Conservation (phyloP, 2,888 invertebrate genomes). For the Leptopilina myrica region DNA sequence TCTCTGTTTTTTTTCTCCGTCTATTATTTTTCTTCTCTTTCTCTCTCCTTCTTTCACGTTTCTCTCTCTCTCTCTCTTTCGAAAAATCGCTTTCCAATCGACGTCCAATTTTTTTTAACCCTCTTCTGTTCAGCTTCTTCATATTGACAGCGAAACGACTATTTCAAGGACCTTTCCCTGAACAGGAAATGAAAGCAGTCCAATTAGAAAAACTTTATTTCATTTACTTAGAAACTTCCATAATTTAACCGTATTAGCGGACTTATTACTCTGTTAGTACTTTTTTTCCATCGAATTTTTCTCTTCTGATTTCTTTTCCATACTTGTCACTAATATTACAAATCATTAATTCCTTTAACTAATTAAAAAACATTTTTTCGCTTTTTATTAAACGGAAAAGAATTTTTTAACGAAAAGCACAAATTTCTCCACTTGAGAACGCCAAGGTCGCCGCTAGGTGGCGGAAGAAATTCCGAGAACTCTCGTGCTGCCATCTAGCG, state of each 20-base stretch:
- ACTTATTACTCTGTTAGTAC: not conserved
- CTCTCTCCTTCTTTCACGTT: slow-evolving; percentile 44
- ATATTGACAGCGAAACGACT: slow-evolving; percentile 25
- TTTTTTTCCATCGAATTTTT: too few species aligned
- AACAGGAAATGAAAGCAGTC: slow-evolving; percentile 1
- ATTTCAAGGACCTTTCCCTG: slow-evolving; percentile 21
- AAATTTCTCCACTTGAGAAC: too few species aligned
- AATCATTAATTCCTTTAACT: too few species aligned
- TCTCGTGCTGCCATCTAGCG: too few species aligned
- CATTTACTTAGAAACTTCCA: not conserved
- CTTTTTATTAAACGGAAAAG: too few species aligned
- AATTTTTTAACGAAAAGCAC: too few species aligned
- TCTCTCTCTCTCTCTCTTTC: slow-evolving; percentile 13
- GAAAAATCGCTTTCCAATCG: slow-evolving; percentile 55
- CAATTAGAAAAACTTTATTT: slow-evolving; percentile 37
- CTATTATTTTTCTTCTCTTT: slow-evolving; percentile 28
- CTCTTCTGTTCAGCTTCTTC: slow-evolving; percentile 19
- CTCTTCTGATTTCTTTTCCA: too few species aligned
- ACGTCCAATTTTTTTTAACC: slow-evolving; percentile 18
- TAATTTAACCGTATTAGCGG: not conserved
- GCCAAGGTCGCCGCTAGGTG: too few species aligned
- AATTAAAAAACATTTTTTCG: too few species aligned
- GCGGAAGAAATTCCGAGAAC: too few species aligned
- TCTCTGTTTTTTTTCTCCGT: slow-evolving; percentile 3
- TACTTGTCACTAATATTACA: too few species aligned